These are phyloP conservation scores for Euwallacea fornicatus DNA, from an alignment of 1,140 invertebrate species.

Conservation along the genomic window DNA sequence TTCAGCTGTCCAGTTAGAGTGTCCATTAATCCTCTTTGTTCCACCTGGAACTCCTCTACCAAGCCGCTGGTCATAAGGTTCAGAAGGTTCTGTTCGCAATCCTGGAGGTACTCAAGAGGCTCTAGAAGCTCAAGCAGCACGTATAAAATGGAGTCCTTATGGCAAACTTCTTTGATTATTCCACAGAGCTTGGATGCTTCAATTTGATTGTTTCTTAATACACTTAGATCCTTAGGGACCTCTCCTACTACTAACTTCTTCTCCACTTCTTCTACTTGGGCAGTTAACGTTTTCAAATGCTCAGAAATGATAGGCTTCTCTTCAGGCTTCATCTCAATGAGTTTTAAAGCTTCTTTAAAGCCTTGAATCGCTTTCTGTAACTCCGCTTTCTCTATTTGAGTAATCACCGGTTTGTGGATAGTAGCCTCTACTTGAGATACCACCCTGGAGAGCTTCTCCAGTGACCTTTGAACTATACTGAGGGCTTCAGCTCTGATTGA, in stretches of 20 bases:
- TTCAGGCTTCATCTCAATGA: conserved; percentile 19
- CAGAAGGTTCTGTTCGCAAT: conserved; percentile 28
- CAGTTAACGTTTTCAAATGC: conserved; percentile 30
- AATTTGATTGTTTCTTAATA: conserved; percentile 31
- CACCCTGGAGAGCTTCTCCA: conserved; percentile 37
- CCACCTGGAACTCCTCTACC: conserved; percentile 14
- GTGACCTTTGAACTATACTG: conserved; percentile 20
- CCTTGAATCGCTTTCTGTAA: conserved; percentile 33
- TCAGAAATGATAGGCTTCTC: conserved; percentile 18
- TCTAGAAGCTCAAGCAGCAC: conserved; percentile 20
- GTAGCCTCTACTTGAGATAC: conserved; percentile 18
- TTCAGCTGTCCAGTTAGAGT: conserved; percentile 19
- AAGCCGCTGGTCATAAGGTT: conserved; percentile 20
- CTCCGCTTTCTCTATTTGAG: conserved; percentile 21
- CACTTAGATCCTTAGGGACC: conserved; percentile 3
- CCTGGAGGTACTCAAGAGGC: conserved; percentile 30
- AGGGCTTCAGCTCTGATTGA: conserved; percentile 10
- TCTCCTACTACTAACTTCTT: conserved; percentile 6
- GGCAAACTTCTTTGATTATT: conserved; percentile 29
- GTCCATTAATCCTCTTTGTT: conserved; percentile 5
- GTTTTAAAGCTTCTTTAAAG: conserved; percentile 33
- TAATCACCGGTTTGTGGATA: conserved; percentile 32
- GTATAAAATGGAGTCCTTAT: conserved; percentile 3
- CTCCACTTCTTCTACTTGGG: conserved; percentile 36
- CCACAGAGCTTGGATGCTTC: conserved; percentile 31